Conservation (phyloP, 2,888 invertebrate genomes). For the Pteria penguin region DNA sequence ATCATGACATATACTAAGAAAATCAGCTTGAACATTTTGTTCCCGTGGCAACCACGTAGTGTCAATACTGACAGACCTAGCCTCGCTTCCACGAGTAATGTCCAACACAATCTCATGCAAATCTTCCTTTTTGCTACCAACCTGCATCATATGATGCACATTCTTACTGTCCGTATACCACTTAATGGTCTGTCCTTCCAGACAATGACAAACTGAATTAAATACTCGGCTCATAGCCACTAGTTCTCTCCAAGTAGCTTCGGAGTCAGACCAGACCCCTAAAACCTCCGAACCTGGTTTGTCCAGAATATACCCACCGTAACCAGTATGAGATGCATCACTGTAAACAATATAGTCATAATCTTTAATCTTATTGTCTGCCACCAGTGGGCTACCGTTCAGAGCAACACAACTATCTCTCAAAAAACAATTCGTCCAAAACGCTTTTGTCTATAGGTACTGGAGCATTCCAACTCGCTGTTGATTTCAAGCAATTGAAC, state of each 20-base stretch:
- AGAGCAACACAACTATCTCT: neutral
- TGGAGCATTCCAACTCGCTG: slow-evolving; percentile 26
- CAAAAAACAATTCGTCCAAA: slow-evolving; percentile 1
- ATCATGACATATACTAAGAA: slow-evolving; percentile 30
- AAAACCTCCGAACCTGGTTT: neutral
- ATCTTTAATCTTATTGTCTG: neutral
- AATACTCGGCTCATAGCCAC: slow-evolving; percentile 33
- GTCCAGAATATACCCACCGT: slow-evolving; percentile 22
- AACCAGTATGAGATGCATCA: slow-evolving; percentile 25
- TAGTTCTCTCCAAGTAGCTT: slow-evolving; percentile 31
- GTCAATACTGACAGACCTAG: slow-evolving; percentile 3
- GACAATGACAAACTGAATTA: neutral
- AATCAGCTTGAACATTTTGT: slow-evolving; percentile 34
- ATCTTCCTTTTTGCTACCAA: slow-evolving; percentile 31
- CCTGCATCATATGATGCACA: slow-evolving; percentile 25
- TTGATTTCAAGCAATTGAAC: slow-evolving; percentile 15
- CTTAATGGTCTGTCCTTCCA: slow-evolving; percentile 3
- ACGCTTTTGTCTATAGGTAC: neutral
- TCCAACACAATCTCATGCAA: slow-evolving; percentile 10
- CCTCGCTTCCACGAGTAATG: neutral
- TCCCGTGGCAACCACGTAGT: slow-evolving; percentile 38
- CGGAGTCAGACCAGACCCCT: slow-evolving; percentile 12
- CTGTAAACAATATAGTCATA: slow-evolving; percentile 1
- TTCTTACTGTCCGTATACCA: slow-evolving; percentile 35
- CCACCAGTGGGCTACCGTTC: neutral